These are phyloP conservation scores for Peromyscus maniculatus DNA, from an alignment of 2,113 vertebrate species.

Conservation along the genomic window DNA sequence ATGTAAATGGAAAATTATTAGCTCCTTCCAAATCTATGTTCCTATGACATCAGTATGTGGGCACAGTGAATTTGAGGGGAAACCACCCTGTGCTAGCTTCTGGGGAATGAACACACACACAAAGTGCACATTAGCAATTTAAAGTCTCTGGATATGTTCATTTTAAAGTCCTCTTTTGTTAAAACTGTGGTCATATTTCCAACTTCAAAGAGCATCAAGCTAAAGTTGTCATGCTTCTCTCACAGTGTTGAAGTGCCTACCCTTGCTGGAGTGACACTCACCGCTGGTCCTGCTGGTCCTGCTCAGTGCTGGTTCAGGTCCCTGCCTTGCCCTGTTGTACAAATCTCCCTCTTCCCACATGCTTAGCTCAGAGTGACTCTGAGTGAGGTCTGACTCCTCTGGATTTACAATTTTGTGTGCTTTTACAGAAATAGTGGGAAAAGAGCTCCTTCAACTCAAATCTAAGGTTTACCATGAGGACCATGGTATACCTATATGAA, in stretches of 20 bases:
- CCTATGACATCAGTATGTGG: neutral
- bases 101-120: neutral
- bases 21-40: neutral
- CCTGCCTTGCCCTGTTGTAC: neutral
- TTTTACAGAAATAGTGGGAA: constrained; percentile 29
- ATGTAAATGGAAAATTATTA: constrained; percentile 10
- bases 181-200: neutral
- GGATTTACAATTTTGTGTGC: neutral
- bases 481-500: neutral
- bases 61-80: neutral
- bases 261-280: too few species aligned
- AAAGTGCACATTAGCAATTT: neutral
- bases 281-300: too few species aligned
- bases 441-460: constrained; percentile 42
- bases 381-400: neutral
- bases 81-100: neutral
- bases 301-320: neutral
- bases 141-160: neutral
- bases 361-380: neutral
- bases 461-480: neutral
- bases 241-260: neutral
- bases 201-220: neutral
- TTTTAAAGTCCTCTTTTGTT: neutral
- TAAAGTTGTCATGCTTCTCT: neutral
- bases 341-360: neutral